phyloP scores from a whole-genome alignment of 2,797 vertebrate genomes.

The Lemur catta region DNA sequence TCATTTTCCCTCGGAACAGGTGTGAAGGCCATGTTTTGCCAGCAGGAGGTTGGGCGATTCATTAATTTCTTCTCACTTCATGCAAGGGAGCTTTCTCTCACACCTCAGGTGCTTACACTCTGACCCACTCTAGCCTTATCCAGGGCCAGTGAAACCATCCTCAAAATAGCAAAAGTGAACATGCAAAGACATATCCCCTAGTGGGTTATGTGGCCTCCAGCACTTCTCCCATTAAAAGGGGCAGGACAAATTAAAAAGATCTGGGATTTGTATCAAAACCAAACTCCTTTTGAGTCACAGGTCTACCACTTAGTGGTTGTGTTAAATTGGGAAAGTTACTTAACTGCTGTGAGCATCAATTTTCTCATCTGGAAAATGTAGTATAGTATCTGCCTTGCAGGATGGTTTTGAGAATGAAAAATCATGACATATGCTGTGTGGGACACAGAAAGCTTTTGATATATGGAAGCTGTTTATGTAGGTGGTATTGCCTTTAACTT shows the following conservation, averaged over 20 bases:
- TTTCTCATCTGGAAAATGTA: background rate
- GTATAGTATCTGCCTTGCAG: background rate
- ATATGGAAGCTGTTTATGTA: background rate
- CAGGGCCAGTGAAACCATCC: background rate
- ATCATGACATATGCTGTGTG: too few relatives aligned
- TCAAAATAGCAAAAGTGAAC: background rate
- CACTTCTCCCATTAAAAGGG: background rate
- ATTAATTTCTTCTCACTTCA: conserved; percentile 75
- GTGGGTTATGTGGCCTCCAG: background rate
- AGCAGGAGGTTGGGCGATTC: conserved; percentile 66
- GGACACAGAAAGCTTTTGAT: background rate
- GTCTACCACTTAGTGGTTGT: background rate
- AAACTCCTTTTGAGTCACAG: background rate
- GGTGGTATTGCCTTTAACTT: background rate
- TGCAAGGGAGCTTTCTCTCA: conserved; percentile 48
- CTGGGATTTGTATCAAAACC: background rate
- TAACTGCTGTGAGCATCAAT: background rate
- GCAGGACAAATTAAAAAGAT: background rate
- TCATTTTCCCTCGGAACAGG: conserved; percentile 17
- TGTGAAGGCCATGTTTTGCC: conserved; percentile 65
- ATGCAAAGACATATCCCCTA: background rate
- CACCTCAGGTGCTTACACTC: conserved; percentile 22
- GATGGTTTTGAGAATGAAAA: background rate
- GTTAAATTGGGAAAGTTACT: background rate
- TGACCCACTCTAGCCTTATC: background rate